A percentile compares a stretch with the other conserved stretches of the same genome.
Conservation (phyloP, 2,797 vertebrate genomes). For the Hyperoplus immaculatus region DNA sequence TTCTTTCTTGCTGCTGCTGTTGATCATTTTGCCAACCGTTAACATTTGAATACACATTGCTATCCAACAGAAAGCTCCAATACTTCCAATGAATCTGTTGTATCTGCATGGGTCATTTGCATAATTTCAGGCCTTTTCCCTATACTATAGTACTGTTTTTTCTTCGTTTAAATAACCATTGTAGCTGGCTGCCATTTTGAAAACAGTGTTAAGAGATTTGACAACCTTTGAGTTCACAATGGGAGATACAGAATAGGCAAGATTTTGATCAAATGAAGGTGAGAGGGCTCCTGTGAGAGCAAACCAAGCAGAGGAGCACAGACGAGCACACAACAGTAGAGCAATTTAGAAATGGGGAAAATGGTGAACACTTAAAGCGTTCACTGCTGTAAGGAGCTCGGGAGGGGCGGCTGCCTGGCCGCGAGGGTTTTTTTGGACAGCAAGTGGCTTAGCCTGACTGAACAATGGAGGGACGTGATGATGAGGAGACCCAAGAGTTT, state of each 20-base stretch:
- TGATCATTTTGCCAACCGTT: background rate
- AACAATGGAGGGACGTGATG: conserved; percentile 60
- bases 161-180: background rate
- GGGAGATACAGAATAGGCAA: background rate
- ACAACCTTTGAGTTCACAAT: background rate
- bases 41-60: conserved; percentile 12
- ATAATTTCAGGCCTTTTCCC: background rate
- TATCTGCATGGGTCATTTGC: background rate
- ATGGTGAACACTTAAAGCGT: conserved; percentile 29
- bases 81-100: background rate
- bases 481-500: conserved; percentile 1
- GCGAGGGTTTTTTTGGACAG: conserved; percentile 14
- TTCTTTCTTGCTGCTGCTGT: conserved; percentile 1
- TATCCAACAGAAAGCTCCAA: background rate
- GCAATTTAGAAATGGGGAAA: conserved; percentile 26
- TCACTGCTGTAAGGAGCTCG: conserved; percentile 2
- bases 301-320: conserved; percentile 1
- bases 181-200: conserved; percentile 1
- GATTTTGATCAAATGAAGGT: conserved; percentile 48
- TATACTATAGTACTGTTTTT: background rate
- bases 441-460: background rate
- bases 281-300: conserved; percentile 29
- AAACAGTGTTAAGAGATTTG: conserved; percentile 13
- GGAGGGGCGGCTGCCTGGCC: conserved; percentile 7
- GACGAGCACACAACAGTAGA: conserved; percentile 24